phyloP scores from a whole-genome alignment of 2,888 invertebrate species.

The Parasteatoda lunata region DNA sequence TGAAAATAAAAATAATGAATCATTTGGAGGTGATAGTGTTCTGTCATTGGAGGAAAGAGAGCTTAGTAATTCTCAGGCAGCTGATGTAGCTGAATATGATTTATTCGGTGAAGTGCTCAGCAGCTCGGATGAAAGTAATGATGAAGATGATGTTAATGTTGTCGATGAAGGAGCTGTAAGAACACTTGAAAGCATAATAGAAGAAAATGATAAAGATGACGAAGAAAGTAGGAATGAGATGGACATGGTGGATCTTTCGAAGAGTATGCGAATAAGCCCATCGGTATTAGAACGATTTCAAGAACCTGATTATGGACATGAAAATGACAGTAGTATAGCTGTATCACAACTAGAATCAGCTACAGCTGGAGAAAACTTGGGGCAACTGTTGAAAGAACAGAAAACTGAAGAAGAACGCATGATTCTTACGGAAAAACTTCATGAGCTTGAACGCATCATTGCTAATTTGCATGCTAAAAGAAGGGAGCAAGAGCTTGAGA shows the following conservation, averaged over 20 bases:
- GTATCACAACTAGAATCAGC: slow-evolving; percentile 62
- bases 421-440: slow-evolving; percentile 78
- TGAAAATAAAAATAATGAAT: slow-evolving; percentile 73
- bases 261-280: slow-evolving; percentile 77
- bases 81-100: slow-evolving; percentile 81
- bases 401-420: slow-evolving; percentile 70
- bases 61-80: slow-evolving; percentile 65
- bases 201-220: slow-evolving; percentile 49
- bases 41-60: slow-evolving; percentile 40
- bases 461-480: slow-evolving; percentile 84
- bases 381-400: slow-evolving; percentile 53
- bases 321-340: slow-evolving; percentile 65
- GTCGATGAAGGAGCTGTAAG: slow-evolving; percentile 82
- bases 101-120: slow-evolving; percentile 95
- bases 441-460: slow-evolving; percentile 83
- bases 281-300: slow-evolving; percentile 26
- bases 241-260: slow-evolving; percentile 73
- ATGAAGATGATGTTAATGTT: slow-evolving; percentile 83
- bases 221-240: slow-evolving; percentile 22
- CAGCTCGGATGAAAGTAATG: slow-evolving; percentile 79
- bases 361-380: slow-evolving; percentile 53
- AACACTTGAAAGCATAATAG: slow-evolving; percentile 53
- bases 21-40: slow-evolving; percentile 33
- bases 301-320: slow-evolving; percentile 37
- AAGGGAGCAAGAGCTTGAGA: slow-evolving; percentile 86